phyloP scores from a whole-genome alignment of 2,797 vertebrate species.

The Xerus rutilus region DNA sequence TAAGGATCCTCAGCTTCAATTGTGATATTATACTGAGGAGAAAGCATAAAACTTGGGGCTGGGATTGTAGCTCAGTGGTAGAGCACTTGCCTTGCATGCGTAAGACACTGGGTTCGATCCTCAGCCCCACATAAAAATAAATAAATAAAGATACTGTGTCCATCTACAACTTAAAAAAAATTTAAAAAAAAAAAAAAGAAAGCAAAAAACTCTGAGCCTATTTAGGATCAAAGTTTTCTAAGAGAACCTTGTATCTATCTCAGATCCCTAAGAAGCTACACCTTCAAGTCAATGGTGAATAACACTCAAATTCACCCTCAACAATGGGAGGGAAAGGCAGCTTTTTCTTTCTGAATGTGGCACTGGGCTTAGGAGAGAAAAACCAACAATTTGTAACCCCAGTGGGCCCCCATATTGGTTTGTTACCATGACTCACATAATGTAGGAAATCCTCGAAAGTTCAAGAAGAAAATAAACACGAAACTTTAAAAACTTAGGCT shows the following conservation, averaged over 20 bases:
- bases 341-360: neutral
- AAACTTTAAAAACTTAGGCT: neutral
- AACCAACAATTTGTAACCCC: neutral
- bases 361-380: neutral
- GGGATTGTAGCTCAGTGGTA: too few relatives aligned
- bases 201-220: neutral
- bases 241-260: neutral
- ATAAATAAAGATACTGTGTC: too few relatives aligned
- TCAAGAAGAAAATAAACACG: conserved; percentile 31
- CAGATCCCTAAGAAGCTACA: neutral
- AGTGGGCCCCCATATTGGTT: neutral
- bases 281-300: neutral
- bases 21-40: neutral
- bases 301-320: neutral
- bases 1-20: neutral
- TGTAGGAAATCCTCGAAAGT: neutral
- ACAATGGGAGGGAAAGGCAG: neutral
- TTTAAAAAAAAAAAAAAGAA: too few relatives aligned
- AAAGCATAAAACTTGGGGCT: neutral
- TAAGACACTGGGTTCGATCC: too few relatives aligned
- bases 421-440: neutral
- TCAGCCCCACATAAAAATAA: too few relatives aligned
- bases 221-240: neutral
- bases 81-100: too few relatives aligned
- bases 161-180: too few relatives aligned